A percentile compares a stretch with the other conserved stretches of the same genome.
phyloP scores from a whole-genome alignment of 2,113 vertebrate genomes.

The Cacatua alba region DNA sequence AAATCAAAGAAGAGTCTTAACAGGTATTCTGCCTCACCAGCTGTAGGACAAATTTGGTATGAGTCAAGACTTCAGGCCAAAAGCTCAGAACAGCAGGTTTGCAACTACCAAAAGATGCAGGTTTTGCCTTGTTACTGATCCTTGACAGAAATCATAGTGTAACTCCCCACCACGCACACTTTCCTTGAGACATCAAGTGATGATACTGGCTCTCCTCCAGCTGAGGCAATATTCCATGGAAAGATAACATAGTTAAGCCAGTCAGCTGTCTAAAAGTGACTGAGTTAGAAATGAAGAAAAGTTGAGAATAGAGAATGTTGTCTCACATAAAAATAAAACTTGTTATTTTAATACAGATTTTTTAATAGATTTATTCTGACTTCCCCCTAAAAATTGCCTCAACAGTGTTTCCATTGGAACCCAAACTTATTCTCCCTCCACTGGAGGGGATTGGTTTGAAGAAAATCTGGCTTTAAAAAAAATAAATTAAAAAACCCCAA shows the following conservation, averaged over 20 bases:
- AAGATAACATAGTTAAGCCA: background rate
- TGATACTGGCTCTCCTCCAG: background rate
- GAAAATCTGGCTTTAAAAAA: background rate
- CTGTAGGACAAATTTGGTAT: background rate
- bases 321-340: background rate
- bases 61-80: background rate
- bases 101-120: background rate
- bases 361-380: background rate
- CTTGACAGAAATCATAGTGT: background rate
- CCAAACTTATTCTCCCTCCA: background rate
- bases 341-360: background rate
- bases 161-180: background rate
- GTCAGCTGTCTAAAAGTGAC: background rate
- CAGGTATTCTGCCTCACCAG: background rate
- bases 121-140: background rate
- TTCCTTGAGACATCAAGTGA: background rate
- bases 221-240: background rate
- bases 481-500: background rate
- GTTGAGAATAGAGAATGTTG: background rate
- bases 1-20: background rate
- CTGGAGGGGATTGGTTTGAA: background rate
- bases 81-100: background rate
- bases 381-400: background rate
- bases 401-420: background rate
- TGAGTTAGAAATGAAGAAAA: background rate